phyloP scores from a whole-genome alignment of 2,797 vertebrate genomes.

The Myotis myotis region DNA sequence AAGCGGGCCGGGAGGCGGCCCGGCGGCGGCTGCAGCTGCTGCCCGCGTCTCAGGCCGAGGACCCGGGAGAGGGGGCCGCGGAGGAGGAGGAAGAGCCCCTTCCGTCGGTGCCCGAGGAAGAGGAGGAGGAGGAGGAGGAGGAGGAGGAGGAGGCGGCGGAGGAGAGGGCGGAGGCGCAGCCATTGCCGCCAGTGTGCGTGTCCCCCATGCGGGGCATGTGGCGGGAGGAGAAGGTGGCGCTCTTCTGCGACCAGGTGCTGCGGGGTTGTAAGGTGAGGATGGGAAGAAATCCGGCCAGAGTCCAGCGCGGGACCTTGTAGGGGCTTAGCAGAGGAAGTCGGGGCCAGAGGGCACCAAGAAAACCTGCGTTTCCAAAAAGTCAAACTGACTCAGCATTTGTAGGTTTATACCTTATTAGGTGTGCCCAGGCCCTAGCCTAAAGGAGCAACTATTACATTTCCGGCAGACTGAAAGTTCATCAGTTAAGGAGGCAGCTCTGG shows the following conservation, averaged over 20 bases:
- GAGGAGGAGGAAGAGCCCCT: not conserved
- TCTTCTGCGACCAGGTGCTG: slow-evolving; percentile 83
- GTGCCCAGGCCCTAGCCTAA: not conserved
- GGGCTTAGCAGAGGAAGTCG: fast-evolving
- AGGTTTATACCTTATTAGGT: not conserved
- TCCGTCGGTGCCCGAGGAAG: not conserved
- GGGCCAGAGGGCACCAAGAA: not conserved
- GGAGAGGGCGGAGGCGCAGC: slow-evolving; percentile 61
- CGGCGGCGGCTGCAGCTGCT: slow-evolving; percentile 38
- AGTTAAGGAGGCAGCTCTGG: not conserved
- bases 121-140: not conserved
- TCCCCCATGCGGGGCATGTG: slow-evolving; percentile 70
- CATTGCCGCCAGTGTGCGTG: slow-evolving; percentile 71
- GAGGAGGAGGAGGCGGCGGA: not conserved
- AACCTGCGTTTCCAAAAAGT: not conserved
- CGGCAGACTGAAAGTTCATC: too few species aligned
- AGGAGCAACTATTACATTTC: too few species aligned
- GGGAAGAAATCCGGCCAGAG: fast-evolving
- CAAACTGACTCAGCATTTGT: not conserved
- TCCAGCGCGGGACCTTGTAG: not conserved
- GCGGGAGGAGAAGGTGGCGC: slow-evolving; percentile 75
- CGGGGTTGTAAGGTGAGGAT: slow-evolving; percentile 76
- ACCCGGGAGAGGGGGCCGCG: not conserved
- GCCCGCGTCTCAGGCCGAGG: not conserved
- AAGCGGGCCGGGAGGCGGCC: slow-evolving; percentile 21